A percentile compares a stretch with the other conserved stretches of the same genome.
Evolutionary conservation across 1,140 invertebrate genomes (phyloP).

Genomic region (Homalodisca vitripennis): DNA sequence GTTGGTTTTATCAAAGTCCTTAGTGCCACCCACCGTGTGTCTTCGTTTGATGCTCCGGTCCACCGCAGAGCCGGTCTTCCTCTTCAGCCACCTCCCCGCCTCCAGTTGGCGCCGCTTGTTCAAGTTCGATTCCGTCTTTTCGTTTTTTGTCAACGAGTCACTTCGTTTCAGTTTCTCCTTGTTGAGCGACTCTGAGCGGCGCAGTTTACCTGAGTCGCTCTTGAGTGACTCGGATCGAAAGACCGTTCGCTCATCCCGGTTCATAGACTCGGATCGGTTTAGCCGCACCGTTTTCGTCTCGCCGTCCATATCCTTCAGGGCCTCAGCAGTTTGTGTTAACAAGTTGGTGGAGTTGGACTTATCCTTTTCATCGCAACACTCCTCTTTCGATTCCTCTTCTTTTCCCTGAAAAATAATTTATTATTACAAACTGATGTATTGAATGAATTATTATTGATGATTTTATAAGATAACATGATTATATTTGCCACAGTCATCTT

Average conservation of each 20-base stretch:
- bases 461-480: too few relatives aligned
- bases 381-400: slow-evolving; percentile 45
- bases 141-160: slow-evolving; percentile 71
- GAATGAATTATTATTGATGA: too few relatives aligned
- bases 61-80: slow-evolving; percentile 67
- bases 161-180: slow-evolving; percentile 58
- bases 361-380: slow-evolving; percentile 46
- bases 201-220: slow-evolving; percentile 31
- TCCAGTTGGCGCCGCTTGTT: slow-evolving; percentile 65
- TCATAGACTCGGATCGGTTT: slow-evolving; percentile 60
- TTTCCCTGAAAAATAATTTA: slow-evolving; percentile 1
- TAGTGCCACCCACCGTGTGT: slow-evolving; percentile 89
- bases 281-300: slow-evolving; percentile 40
- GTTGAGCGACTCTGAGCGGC: slow-evolving; percentile 51
- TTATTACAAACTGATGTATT: too few relatives aligned
- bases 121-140: slow-evolving; percentile 79
- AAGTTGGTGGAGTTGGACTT: slow-evolving; percentile 35
- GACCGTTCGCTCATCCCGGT: slow-evolving; percentile 50
- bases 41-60: slow-evolving; percentile 78
- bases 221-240: slow-evolving; percentile 36
- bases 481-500: too few relatives aligned
- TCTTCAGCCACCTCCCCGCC: slow-evolving; percentile 52
- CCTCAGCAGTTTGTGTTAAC: slow-evolving; percentile 14
- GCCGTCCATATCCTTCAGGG: background rate
- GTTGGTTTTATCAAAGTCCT: slow-evolving; percentile 73